Percentiles rank a stretch among this genome's conserved stretches.
These are phyloP conservation scores for Eulemur coronatus DNA, from an alignment of 2,797 vertebrate genomes.

Conservation along the genomic window DNA sequence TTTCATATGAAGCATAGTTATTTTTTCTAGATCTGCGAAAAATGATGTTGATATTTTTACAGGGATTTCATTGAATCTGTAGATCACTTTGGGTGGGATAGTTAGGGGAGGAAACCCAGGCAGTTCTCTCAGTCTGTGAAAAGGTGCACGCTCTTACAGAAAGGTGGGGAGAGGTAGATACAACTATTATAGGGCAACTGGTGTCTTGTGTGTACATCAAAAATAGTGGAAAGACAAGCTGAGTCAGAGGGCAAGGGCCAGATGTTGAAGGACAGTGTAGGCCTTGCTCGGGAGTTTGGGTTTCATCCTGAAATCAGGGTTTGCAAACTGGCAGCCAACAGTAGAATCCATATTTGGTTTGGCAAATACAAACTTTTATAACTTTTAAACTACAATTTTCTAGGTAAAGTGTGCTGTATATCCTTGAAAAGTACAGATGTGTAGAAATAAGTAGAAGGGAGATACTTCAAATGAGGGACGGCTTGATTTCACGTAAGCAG, in stretches of 20 bases:
- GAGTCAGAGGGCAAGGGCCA: background rate
- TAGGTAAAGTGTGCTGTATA: background rate
- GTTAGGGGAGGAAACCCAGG: background rate
- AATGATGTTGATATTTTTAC: no score
- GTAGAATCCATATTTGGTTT: background rate
- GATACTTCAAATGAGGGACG: background rate
- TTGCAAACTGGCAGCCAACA: background rate
- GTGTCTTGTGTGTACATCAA: background rate
- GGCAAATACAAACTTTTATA: background rate
- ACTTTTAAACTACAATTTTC: background rate
- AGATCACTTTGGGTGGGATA: no score
- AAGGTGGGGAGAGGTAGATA: background rate
- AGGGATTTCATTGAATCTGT: no score
- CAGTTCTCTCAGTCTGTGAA: background rate
- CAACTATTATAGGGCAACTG: background rate
- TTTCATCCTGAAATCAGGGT: background rate
- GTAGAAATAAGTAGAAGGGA: background rate
- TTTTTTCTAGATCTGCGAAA: no score
- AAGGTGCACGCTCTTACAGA: background rate
- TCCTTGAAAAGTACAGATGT: background rate
- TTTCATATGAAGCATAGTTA: no score
- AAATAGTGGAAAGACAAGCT: background rate
- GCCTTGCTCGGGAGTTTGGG: background rate
- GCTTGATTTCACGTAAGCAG: background rate
- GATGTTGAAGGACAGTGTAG: fast-evolving